Evolutionary conservation across 2,113 vertebrate genomes (phyloP).

Genomic region (Entelurus aequoreus): DNA sequence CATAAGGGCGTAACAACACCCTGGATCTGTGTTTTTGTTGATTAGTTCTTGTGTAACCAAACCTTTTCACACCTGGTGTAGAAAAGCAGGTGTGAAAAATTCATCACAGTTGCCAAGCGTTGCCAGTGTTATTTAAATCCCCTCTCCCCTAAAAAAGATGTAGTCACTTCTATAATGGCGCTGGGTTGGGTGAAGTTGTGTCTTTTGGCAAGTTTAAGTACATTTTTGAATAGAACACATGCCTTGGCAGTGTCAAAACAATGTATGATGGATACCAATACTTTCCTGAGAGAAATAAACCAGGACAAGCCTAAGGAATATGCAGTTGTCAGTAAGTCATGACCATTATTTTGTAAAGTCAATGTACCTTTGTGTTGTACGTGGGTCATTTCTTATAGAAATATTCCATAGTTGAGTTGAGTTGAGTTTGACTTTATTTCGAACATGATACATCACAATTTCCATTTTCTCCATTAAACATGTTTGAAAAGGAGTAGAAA

Average conservation of each 20-base stretch:
- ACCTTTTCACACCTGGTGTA: conserved; percentile 34
- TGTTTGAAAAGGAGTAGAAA: too few species aligned
- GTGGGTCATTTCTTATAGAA: not conserved
- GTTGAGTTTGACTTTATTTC: too few species aligned
- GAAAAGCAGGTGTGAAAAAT: conserved; percentile 22
- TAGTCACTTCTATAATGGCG: conserved; percentile 52
- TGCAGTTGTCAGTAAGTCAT: conserved; percentile 79
- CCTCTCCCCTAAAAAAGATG: conserved; percentile 1
- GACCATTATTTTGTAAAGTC: not conserved
- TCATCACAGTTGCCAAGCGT: not conserved
- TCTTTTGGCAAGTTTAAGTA: conserved; percentile 24
- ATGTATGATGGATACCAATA: conserved; percentile 68
- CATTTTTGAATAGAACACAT: not conserved
- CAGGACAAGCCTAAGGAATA: conserved; percentile 70
- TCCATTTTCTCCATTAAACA: too few species aligned
- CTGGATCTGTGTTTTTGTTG: conserved; percentile 10
- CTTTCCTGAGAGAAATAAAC: conserved; percentile 76
- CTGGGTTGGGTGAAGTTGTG: conserved; percentile 21
- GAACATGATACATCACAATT: too few species aligned
- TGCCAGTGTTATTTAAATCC: conserved; percentile 61
- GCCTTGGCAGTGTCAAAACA: conserved; percentile 55
- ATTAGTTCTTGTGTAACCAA: conserved; percentile 29
- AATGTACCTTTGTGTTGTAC: not conserved
- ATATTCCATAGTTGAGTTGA: too few species aligned
- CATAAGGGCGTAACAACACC: conserved; percentile 3